These are phyloP conservation scores for Cephus rjabovi DNA, from an alignment of 2,888 invertebrate species.

Conservation along the genomic window DNA sequence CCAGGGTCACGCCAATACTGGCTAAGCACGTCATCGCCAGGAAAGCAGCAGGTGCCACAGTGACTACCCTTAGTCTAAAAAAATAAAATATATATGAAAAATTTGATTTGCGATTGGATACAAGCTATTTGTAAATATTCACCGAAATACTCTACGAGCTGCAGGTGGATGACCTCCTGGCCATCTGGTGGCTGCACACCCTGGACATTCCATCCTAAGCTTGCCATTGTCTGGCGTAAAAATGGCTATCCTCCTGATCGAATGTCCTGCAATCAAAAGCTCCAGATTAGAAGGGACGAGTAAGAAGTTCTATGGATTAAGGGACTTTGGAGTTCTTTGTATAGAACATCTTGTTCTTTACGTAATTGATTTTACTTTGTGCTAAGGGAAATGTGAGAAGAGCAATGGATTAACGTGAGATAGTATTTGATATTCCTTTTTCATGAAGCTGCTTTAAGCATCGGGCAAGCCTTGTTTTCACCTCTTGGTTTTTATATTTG, in stretches of 20 bases:
- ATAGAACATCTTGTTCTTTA: no score
- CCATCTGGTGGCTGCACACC: slow-evolving; percentile 78
- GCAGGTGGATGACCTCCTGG: slow-evolving; percentile 86
- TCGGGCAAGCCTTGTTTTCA: no score
- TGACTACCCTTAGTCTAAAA: slow-evolving; percentile 77
- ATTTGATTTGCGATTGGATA: no score
- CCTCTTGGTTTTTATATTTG: no score
- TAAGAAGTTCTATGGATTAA: no score
- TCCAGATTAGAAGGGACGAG: no score
- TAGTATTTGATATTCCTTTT: no score
- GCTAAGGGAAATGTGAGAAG: no score
- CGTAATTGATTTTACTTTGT: no score
- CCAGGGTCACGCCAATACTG: slow-evolving; percentile 79
- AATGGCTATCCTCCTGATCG: slow-evolving; percentile 79
- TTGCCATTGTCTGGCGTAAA: slow-evolving; percentile 71
- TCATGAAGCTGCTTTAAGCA: no score
- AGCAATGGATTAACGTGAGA: no score
- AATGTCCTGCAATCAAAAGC: slow-evolving; percentile 71
- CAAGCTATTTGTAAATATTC: background rate
- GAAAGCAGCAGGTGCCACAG: slow-evolving; percentile 82
- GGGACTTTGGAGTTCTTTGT: no score
- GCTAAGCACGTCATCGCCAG: slow-evolving; percentile 80
- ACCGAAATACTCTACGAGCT: slow-evolving; percentile 77
- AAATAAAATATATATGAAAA: background rate
- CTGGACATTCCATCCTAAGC: slow-evolving; percentile 77